Base-by-base conservation (phyloP, 2,888 invertebrate species). In the Auanema freiburgensis region DNA sequence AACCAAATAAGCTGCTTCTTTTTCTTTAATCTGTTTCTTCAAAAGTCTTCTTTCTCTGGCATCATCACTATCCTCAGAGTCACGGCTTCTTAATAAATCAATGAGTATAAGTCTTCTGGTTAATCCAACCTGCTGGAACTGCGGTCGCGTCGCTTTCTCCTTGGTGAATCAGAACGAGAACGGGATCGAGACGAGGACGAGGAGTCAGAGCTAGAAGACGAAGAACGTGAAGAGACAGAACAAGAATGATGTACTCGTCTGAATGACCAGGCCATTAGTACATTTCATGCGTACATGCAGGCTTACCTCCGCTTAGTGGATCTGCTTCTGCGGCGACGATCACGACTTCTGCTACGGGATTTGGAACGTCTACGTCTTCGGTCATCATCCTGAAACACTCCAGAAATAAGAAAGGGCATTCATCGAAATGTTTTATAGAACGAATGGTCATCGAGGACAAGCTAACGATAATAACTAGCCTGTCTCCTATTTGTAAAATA, bases 1-100 rank as follows among this genome's bases (percentile, higher is more conserved):
- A 25, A 63, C 65, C 24, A 68, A 58, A 59, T 82, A 82, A 18
- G 70, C 74, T 46, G 66, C 67, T 59, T 83, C 81, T 62, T 76
- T 78, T 57, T 72, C 72, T 60, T 71, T 72, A 40, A 78, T 24
- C 55, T 65, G 55, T 42, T 68, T 63, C 59, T 72, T 71, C 14
- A 74, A 65, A 0, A 33, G 21, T 10, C 68, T 59, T 43, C 69
- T 65, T 50, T 77, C 78, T 33, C 73, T 61, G 11, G 72, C 76
- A 58, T 77, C 78, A 2, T 78, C 78, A 24, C 66, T 71, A 59
- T 79, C 76, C 44, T 77, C 78, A 5, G 79, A 76, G 5, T 65
- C 65, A n/a, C 61, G 61, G n/a, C 44, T 49, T 21, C 44, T 46
- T 3, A 24, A 55, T 18, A n/a, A 40, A 24, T 40, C 41, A 33